Percentiles rank a stretch among this genome's conserved stretches.
phyloP scores from a whole-genome alignment of 2,888 invertebrate species.

The Sceliomorpha sp. region DNA sequence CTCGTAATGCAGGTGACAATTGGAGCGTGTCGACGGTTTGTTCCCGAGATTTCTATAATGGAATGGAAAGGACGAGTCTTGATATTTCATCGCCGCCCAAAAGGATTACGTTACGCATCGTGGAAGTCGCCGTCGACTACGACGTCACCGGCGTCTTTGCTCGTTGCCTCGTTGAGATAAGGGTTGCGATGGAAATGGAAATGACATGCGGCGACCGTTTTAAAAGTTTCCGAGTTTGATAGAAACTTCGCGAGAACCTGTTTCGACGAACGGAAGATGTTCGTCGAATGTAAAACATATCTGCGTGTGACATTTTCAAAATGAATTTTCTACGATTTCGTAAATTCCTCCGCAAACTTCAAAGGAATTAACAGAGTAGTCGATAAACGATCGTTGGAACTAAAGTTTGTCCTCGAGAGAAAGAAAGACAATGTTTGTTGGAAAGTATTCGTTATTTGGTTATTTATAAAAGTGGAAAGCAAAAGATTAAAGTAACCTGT shows the following conservation, averaged over 20 bases:
- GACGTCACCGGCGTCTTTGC: conserved; percentile 30
- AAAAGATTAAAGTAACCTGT: too few relatives aligned
- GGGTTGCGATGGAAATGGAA: conserved; percentile 40
- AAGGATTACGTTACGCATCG: conserved; percentile 64
- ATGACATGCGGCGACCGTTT: conserved; percentile 49
- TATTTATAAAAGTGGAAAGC: too few relatives aligned
- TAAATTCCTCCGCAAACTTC: not conserved
- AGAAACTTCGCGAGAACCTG: conserved; percentile 42
- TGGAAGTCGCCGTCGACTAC: conserved; percentile 53
- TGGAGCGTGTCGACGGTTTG: conserved; percentile 68
- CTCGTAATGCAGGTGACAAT: conserved; percentile 69
- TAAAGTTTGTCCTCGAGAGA: too few relatives aligned
- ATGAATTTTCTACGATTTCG: conserved; percentile 6
- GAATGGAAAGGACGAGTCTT: conserved; percentile 63
- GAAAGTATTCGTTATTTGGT: too few relatives aligned
- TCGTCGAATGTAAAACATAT: conserved; percentile 45
- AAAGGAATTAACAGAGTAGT: not conserved
- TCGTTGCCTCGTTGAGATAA: conserved; percentile 37
- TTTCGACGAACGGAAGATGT: conserved; percentile 34
- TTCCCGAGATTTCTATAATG: conserved; percentile 67
- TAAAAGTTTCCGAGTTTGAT: conserved; percentile 52
- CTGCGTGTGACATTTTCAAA: conserved; percentile 31
- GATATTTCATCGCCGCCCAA: conserved; percentile 54
- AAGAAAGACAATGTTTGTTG: too few relatives aligned
- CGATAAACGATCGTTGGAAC: too few relatives aligned